Evolutionary conservation across 2,797 vertebrate genomes (phyloP).

Genomic region (Halcyon chelicuti): DNA sequence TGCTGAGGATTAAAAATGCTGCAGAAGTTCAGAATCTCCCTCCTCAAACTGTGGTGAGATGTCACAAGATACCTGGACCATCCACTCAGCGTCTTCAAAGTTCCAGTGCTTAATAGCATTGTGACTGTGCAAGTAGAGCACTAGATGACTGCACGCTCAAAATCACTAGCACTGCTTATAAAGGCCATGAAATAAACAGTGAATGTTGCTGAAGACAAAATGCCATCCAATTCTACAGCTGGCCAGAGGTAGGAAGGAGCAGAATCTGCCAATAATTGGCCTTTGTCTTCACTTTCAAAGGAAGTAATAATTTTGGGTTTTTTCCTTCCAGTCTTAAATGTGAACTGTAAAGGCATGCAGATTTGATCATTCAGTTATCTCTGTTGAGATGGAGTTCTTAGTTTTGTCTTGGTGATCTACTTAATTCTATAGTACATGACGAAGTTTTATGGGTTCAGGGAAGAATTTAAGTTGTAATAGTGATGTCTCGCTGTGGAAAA

Average conservation of each 20-base stretch:
- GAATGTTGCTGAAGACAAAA: background rate
- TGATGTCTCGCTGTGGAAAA: background rate
- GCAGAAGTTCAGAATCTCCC: background rate
- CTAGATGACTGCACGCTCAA: background rate
- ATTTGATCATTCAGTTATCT: background rate
- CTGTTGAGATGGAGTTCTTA: background rate
- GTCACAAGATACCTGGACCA: background rate
- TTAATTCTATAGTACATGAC: background rate
- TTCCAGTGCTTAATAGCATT: rapidly evolving
- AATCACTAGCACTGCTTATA: background rate
- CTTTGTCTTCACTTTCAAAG: background rate
- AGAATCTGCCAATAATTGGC: background rate
- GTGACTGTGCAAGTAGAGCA: background rate
- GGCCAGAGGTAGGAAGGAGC: background rate
- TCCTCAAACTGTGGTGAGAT: background rate
- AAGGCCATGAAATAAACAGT: background rate
- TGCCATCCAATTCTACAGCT: background rate
- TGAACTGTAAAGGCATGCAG: background rate
- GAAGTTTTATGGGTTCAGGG: background rate
- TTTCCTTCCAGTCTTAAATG: rapidly evolving
- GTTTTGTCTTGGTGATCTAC: background rate
- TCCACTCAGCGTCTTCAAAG: background rate
- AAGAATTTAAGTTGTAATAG: background rate
- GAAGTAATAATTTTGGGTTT: background rate
- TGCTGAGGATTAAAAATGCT: background rate